A percentile compares a stretch with the other conserved stretches of the same genome.
phyloP scores from a whole-genome alignment of 2,113 vertebrate genomes.

The Megaleporinus macrocephalus region DNA sequence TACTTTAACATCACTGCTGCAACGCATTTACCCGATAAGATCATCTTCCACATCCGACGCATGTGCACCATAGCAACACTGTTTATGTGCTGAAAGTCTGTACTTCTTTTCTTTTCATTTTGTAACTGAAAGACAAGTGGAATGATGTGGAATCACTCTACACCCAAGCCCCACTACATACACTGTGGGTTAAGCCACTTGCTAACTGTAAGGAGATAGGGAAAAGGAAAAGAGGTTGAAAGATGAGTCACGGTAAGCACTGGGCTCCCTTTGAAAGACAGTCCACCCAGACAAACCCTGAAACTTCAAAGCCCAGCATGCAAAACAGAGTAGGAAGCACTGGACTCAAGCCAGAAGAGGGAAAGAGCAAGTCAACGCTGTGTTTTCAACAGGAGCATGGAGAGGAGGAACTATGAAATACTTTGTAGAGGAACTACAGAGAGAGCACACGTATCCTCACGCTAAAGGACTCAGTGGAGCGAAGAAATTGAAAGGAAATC shows the following conservation, averaged over 20 bases:
- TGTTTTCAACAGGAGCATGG: constrained; percentile 14
- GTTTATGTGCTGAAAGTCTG: neutral
- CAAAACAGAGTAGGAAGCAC: constrained; percentile 51
- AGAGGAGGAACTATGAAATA: constrained; percentile 7
- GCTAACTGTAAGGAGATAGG: neutral
- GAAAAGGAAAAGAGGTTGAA: constrained; percentile 12
- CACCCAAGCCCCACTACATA: neutral
- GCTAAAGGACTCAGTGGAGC: neutral
- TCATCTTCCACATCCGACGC: neutral
- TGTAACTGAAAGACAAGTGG: neutral
- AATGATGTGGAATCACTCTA: neutral
- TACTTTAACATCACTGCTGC: neutral
- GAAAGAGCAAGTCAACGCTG: neutral
- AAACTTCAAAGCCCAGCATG: constrained; percentile 56
- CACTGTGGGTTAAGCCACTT: no score
- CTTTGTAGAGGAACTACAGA: constrained; percentile 24
- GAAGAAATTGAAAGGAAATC: neutral
- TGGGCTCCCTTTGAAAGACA: constrained; percentile 30
- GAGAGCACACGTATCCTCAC: neutral
- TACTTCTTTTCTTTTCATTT: neutral
- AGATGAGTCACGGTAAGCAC: constrained; percentile 8
- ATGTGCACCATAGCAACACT: neutral
- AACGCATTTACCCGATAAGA: neutral
- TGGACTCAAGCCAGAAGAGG: constrained; percentile 42
- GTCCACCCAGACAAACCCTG: constrained; percentile 44